phyloP scores from a whole-genome alignment of 2,113 vertebrate genomes.

The Engraulis encrasicolus region DNA sequence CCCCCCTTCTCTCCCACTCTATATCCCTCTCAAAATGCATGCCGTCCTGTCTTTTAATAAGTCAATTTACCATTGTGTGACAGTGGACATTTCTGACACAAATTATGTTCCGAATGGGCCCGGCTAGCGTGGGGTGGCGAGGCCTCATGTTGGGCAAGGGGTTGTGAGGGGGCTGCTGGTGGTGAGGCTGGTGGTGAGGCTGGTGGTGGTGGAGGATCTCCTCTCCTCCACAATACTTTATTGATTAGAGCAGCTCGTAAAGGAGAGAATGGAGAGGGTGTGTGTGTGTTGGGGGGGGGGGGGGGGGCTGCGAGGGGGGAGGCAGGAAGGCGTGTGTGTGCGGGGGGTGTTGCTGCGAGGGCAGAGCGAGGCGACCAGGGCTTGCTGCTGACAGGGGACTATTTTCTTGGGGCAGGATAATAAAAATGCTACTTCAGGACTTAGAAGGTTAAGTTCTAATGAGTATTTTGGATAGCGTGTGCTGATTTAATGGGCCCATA shows the following conservation, averaged over 20 bases:
- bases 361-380: slow-evolving; percentile 60
- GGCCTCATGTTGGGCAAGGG: too few species aligned
- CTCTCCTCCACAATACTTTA: slow-evolving; percentile 85
- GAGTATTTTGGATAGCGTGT: slow-evolving; percentile 91
- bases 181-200: slow-evolving; percentile 34
- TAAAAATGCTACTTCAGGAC: slow-evolving; percentile 91
- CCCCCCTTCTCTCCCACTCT: slow-evolving; percentile 21
- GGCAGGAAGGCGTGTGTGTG: too few species aligned
- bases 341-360: too few species aligned
- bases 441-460: slow-evolving; percentile 96
- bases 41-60: slow-evolving; percentile 71
- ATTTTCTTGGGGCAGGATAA: slow-evolving; percentile 88
- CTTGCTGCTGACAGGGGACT: slow-evolving; percentile 82
- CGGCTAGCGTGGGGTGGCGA: neutral
- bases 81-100: slow-evolving; percentile 76
- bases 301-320: slow-evolving; percentile 33
- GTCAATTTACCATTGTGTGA: slow-evolving; percentile 82
- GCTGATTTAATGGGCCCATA: slow-evolving; percentile 93
- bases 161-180: too few species aligned
- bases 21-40: slow-evolving; percentile 22
- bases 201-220: slow-evolving; percentile 60
- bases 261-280: slow-evolving; percentile 62
- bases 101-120: slow-evolving; percentile 78
- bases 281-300: too few species aligned
- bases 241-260: slow-evolving; percentile 89